A percentile compares a stretch with the other conserved stretches of the same genome.
These are phyloP conservation scores for Phyllostomus hastatus DNA, from an alignment of 2,113 vertebrate species.

Conservation along the genomic window DNA sequence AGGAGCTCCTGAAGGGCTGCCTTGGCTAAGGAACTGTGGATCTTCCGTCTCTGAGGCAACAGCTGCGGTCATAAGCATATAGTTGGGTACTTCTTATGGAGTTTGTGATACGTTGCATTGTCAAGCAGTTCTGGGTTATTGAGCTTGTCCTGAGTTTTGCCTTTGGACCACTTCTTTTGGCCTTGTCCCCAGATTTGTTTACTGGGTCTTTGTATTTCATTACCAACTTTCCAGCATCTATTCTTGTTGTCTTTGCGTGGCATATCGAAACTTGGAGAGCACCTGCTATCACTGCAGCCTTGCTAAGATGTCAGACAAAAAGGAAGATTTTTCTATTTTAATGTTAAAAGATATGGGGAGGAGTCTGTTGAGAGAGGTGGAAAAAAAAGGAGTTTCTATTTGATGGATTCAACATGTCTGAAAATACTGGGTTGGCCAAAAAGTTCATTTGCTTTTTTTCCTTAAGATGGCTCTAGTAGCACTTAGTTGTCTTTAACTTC, in stretches of 20 bases:
- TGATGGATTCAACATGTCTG: conserved; percentile 2
- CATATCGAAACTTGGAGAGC: not conserved
- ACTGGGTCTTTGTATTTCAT: not conserved
- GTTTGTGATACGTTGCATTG: not conserved
- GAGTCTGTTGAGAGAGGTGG: conserved; percentile 63
- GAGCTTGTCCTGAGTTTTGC: not conserved
- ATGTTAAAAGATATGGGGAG: conserved; percentile 39
- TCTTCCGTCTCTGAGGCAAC: not conserved
- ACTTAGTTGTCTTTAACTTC: no score
- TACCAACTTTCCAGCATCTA: not conserved
- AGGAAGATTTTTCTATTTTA: not conserved
- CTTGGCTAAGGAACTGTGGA: not conserved
- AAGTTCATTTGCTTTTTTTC: no score
- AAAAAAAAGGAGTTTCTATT: conserved; percentile 35
- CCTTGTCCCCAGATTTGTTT: not conserved
- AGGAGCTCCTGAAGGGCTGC: not conserved
- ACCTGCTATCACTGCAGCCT: not conserved
- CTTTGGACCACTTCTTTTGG: not conserved
- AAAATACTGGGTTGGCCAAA: not conserved
- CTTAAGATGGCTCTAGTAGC: no score
- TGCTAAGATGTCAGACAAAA: not conserved
- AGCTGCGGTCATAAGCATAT: not conserved
- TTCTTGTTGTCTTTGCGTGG: not conserved
- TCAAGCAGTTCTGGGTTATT: not conserved
- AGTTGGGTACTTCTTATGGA: not conserved